Percentiles rank a stretch among this genome's conserved stretches.
These are phyloP conservation scores for Acanthochromis polyacanthus DNA, from an alignment of 2,113 vertebrate genomes.

Conservation along the genomic window DNA sequence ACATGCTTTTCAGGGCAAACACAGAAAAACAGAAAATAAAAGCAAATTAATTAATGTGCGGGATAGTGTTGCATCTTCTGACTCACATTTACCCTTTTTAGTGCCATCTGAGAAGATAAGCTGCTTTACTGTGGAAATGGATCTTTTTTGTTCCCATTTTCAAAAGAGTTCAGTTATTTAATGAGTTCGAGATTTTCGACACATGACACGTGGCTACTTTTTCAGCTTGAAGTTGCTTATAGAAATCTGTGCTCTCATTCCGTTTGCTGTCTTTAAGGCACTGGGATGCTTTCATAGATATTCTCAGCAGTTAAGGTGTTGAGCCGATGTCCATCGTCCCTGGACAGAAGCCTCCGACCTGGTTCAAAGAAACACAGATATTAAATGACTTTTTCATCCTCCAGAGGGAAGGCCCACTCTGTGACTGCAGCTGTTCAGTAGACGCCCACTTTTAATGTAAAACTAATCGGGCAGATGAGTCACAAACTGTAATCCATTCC, in stretches of 20 bases:
- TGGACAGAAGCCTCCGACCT: slow-evolving; percentile 36
- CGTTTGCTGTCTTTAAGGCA: background rate
- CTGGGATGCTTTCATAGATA: slow-evolving; percentile 54
- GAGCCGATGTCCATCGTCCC: background rate
- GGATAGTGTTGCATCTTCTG: slow-evolving; percentile 15
- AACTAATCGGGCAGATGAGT: slow-evolving; percentile 37
- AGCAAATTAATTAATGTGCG: background rate
- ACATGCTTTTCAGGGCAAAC: background rate
- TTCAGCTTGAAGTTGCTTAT: background rate
- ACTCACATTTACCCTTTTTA: slow-evolving; percentile 1
- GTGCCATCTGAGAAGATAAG: background rate
- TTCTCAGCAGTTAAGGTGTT: slow-evolving; percentile 31
- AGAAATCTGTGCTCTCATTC: background rate
- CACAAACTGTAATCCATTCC: slow-evolving; percentile 37
- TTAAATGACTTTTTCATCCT: background rate
- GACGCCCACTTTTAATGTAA: slow-evolving; percentile 19
- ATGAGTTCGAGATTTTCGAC: background rate
- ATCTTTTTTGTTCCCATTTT: background rate
- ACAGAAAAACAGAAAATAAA: background rate
- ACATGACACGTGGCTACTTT: background rate
- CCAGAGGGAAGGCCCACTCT: background rate
- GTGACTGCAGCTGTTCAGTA: slow-evolving; percentile 7
- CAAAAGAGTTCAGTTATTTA: background rate
- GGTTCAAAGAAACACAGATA: slow-evolving; percentile 39
- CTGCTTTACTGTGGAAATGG: background rate